Evolutionary conservation across 2,888 invertebrate species (phyloP), one percentile per base, ranked within the genome.

Genomic region (Melanostoma scalare): DNA sequence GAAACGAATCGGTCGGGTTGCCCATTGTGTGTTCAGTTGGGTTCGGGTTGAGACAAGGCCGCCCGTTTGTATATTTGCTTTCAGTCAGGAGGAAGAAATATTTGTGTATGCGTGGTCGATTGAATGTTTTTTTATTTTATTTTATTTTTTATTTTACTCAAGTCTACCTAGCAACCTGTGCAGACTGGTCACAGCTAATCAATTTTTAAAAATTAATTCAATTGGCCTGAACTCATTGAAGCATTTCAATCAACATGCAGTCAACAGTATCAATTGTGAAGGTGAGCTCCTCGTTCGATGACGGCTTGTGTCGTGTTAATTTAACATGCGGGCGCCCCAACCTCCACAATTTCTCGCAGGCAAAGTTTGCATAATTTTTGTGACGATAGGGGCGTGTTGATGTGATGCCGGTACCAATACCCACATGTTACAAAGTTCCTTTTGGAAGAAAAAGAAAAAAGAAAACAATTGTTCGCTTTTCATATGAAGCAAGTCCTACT

Each of bases 171-270:
- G 61, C 30, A 74, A 68, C 86, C 63, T 84, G 65, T 74, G 74
- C 68, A 76, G 76, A 38, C 61, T 73, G 85, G 86, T 85, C 86
- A 85, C 86, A 86, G 88, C 89, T 90, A 89, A 90, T 90, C 89
- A 90, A 90, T 90, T 89, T 90, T 90, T 88, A 89, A 89, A 89
- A 90, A 89, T 90, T 89, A 91, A 90, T 90, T 90, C 90, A 90
- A 90, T 90, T 89, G 88, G 88, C 89, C 88, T 88, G 88, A 88
- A 90, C 85, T 88, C 90, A 89, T 87, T 89, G 88, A 89, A 88
- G 88, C 90, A 86, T 89, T 86, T 79, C 81, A 82, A 84, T 84
- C 72, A 69, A 74, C 82, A 77, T 84, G 75, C 76, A 72, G 85
- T 73, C 75, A 68, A 76, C 74, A 82, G 63, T 73, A 73, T 65